These are phyloP conservation scores for Mormyrus hasselquistii DNA, from an alignment of 2,797 vertebrate species.

Conservation along the genomic window DNA sequence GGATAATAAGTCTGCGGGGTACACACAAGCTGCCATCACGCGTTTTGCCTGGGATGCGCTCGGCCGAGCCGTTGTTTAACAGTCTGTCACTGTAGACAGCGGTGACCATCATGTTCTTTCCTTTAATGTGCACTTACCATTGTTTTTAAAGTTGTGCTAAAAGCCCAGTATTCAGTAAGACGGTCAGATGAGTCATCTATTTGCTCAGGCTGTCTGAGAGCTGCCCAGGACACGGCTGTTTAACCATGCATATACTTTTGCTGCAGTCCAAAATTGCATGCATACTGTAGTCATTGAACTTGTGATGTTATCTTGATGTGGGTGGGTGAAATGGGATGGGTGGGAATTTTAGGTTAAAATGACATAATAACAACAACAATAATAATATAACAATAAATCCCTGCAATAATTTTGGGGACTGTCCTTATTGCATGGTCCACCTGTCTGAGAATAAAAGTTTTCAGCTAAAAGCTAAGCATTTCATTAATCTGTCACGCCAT, in stretches of 20 bases:
- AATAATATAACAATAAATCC: neutral
- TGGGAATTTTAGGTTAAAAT: neutral
- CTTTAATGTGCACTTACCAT: neutral
- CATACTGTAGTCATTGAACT: neutral
- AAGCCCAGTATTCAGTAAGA: neutral
- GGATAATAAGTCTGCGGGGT: neutral
- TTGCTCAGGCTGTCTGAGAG: neutral
- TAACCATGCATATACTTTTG: neutral
- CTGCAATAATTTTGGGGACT: neutral
- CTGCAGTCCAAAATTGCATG: too few relatives aligned
- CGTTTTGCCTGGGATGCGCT: neutral
- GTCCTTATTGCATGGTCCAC: neutral
- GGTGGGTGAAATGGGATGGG: neutral
- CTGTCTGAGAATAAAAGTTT: neutral
- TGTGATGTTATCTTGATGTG: neutral
- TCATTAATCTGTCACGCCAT: conserved; percentile 8
- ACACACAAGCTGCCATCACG: neutral
- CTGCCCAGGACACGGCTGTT: neutral
- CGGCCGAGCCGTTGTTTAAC: neutral
- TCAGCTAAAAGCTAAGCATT: neutral
- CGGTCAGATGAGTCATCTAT: neutral
- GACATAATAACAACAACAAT: neutral
- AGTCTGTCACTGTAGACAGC: neutral
- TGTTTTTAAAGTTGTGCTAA: neutral
- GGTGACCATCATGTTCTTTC: neutral